phyloP scores from a whole-genome alignment of 2,888 invertebrate species.

The Chromoteleia sp. region DNA sequence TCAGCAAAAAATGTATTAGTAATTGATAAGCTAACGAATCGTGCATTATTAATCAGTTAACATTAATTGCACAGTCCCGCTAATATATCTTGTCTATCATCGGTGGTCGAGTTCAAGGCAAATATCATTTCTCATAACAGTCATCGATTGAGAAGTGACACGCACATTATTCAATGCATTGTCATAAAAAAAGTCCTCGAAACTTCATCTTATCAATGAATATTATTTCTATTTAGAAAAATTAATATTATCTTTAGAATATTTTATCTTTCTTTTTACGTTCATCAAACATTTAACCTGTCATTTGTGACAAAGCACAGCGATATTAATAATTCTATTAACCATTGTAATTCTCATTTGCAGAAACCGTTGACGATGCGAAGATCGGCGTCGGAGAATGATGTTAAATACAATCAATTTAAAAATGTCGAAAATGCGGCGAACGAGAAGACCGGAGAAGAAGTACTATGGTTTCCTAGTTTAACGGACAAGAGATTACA shows the following conservation, averaged over 20 bases:
- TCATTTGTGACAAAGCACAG: no score
- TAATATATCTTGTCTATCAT: conserved; percentile 41
- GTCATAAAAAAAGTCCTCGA: conserved; percentile 10
- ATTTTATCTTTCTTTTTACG: no score
- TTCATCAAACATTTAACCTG: no score
- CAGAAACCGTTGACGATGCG: conserved; percentile 6
- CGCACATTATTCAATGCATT: conserved; percentile 7
- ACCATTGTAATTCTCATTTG: background rate
- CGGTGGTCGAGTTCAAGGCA: conserved; percentile 53
- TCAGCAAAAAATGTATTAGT: background rate
- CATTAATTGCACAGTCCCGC: conserved; percentile 23
- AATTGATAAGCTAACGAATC: conserved; percentile 4
- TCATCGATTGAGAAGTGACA: conserved; percentile 3
- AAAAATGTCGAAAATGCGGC: conserved; percentile 51
- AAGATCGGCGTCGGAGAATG: conserved; percentile 50
- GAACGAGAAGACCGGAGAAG: conserved; percentile 8
- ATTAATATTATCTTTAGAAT: no score
- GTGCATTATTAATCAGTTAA: conserved; percentile 36
- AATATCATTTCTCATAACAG: conserved; percentile 43
- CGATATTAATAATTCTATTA: no score
- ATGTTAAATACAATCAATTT: conserved; percentile 33
- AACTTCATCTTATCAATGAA: no score
- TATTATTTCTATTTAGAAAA: no score
- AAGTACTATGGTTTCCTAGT: conserved; percentile 76
- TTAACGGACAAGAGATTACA: conserved; percentile 76